Evolutionary conservation across 2,888 invertebrate genomes (phyloP), one percentile per base, ranked within the genome.

Genomic region (Cephus spinipes): DNA sequence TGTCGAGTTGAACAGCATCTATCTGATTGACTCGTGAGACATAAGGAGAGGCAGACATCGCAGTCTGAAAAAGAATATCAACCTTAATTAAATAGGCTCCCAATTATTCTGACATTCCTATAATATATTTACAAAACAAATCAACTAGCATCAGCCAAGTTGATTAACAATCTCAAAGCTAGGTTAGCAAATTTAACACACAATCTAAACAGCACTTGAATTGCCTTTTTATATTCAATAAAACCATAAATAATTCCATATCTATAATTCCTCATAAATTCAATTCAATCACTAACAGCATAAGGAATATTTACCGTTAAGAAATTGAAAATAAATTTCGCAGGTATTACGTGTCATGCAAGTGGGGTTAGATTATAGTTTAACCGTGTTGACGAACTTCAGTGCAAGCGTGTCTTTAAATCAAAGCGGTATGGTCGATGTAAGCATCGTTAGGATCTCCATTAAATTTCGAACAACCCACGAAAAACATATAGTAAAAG

Each of bases 1-100:
- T 93, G 90, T 98, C 97, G 68, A 97, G 92, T 86, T 95, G 95
- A n/a, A 94, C 93, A 36, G 97, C 96, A 92, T 97, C 97, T 81
- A 97, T 92, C 94, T 96, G 91, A 78, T 91, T 91, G 40, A 91
- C 85, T 30, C 91, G 87, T 0, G 91, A 90, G 30, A 91, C 90
- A 79, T 90, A 90, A 0, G 84, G 73, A 0, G 82, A 78, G 31
- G 85, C 36, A 9, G 87, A 78, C 90, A 90, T 90, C 34, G 9
- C 55, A 55, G 23, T 9, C 55, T 55, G 55, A 55, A 55, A 55
- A 23, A 9, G 55, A 55, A 55, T 23, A 55, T 23, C 23, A 55
- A 55, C 9, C 23, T 23, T 55, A 23, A 23, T 55, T 55, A 55
- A 55, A 55, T 23, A 23, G 9, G 9, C 9, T 55, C 23, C 9